These are phyloP conservation scores for Sarcophaga rosellei DNA, from an alignment of 2,888 invertebrate genomes.

Conservation along the genomic window DNA sequence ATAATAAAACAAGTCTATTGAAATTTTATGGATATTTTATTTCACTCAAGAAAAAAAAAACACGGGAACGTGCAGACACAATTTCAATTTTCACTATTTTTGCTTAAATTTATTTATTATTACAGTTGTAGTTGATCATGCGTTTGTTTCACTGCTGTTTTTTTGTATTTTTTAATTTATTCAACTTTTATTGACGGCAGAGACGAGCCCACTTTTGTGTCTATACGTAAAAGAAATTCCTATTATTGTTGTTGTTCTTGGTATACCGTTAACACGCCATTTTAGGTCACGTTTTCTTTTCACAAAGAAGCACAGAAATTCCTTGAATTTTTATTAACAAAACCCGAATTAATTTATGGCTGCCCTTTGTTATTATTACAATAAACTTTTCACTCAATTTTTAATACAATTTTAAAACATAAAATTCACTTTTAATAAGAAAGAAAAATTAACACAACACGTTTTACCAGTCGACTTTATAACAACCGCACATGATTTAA, in stretches of 20 bases:
- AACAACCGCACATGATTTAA: slow-evolving; percentile 34
- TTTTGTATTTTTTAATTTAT: neutral
- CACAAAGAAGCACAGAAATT: too few species aligned
- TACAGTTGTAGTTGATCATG: neutral
- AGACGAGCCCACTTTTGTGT: slow-evolving; percentile 56
- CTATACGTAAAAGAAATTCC: neutral
- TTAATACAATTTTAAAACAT: too few species aligned
- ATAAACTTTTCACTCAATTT: neutral
- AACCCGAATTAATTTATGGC: neutral
- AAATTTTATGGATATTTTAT: too few species aligned
- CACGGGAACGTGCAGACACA: too few species aligned
- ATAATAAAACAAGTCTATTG: too few species aligned
- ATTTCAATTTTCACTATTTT: too few species aligned
- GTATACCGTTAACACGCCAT: slow-evolving; percentile 1
- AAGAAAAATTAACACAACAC: neutral
- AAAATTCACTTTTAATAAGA: neutral
- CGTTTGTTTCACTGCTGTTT: slow-evolving; percentile 2
- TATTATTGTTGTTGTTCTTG: slow-evolving; percentile 15
- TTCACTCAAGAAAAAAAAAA: too few species aligned
- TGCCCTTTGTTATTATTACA: neutral
- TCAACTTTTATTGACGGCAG: slow-evolving; percentile 9
- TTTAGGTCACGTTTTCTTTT: slow-evolving; percentile 20
- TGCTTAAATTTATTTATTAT: too few species aligned
- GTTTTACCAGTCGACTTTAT: neutral
- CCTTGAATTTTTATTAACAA: neutral